phyloP scores from a whole-genome alignment of 1,140 invertebrate genomes.

The Mactra quadrangularis region DNA sequence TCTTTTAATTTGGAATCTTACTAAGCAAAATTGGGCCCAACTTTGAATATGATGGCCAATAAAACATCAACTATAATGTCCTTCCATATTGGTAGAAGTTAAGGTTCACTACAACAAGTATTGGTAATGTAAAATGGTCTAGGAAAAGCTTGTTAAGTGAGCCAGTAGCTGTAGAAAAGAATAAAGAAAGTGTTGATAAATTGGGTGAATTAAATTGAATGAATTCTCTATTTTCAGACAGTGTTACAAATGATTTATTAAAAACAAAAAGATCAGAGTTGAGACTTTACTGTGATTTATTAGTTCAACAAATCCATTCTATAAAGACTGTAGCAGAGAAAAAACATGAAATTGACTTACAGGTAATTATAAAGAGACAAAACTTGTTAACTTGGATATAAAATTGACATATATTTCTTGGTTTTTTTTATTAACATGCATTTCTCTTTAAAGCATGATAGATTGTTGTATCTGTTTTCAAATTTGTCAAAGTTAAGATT shows the following conservation, averaged over 20 bases:
- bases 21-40: no score
- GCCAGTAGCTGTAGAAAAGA: no score
- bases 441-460: neutral
- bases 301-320: conserved; percentile 93
- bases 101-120: no score
- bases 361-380: conserved; percentile 83
- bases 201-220: no score
- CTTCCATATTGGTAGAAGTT: no score
- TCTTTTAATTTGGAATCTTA: no score
- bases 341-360: conserved; percentile 85
- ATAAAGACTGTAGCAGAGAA: conserved; percentile 88
- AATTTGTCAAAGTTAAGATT: neutral
- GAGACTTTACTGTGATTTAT: conserved; percentile 90
- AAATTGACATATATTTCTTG: neutral
- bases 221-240: conserved; percentile 68
- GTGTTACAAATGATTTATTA: conserved; percentile 83
- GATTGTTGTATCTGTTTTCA: neutral
- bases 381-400: neutral
- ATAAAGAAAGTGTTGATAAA: no score
- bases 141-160: no score
- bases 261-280: conserved; percentile 91
- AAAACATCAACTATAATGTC: no score
- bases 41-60: no score
- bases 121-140: no score
- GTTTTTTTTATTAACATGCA: neutral